A percentile compares a stretch with the other conserved stretches of the same genome.
phyloP scores from a whole-genome alignment of 2,113 vertebrate genomes.

The Cinclus cinclus region DNA sequence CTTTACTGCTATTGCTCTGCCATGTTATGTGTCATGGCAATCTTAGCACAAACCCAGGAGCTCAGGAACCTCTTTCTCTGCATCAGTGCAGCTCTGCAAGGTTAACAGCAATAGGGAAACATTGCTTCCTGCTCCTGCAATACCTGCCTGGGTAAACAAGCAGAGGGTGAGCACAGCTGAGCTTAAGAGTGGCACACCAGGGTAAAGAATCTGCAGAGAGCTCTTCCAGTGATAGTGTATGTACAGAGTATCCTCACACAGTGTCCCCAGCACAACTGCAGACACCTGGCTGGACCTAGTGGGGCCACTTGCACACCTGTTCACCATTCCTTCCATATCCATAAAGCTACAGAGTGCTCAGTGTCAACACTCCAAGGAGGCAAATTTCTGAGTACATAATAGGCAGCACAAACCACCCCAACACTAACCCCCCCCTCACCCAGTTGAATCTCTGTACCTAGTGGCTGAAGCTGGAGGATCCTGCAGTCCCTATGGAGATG shows the following conservation, averaged over 20 bases:
- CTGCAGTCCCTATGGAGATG: not conserved
- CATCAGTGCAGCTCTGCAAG: not conserved
- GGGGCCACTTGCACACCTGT: not conserved
- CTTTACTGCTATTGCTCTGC: not conserved
- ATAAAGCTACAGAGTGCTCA: not conserved
- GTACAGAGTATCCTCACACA: not conserved
- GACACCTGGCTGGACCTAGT: not conserved
- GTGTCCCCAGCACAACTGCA: not conserved
- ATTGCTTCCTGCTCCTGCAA: not conserved
- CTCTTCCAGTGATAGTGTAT: not conserved
- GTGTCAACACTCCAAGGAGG: not conserved
- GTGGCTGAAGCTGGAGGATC: not conserved
- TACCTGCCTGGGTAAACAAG: not conserved
- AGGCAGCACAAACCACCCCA: not conserved
- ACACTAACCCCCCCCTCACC: rapidly evolving
- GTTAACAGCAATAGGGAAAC: not conserved
- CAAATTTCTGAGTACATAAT: rapidly evolving
- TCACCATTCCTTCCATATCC: not conserved
- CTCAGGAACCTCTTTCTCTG: not conserved
- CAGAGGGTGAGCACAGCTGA: not conserved
- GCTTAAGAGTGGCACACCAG: not conserved
- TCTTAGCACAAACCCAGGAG: not conserved
- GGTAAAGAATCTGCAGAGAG: not conserved
- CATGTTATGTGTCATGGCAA: not conserved
- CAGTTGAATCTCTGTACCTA: rapidly evolving